Conservation (phyloP, 2,888 invertebrate genomes). For the Agapetus fuscipes region DNA sequence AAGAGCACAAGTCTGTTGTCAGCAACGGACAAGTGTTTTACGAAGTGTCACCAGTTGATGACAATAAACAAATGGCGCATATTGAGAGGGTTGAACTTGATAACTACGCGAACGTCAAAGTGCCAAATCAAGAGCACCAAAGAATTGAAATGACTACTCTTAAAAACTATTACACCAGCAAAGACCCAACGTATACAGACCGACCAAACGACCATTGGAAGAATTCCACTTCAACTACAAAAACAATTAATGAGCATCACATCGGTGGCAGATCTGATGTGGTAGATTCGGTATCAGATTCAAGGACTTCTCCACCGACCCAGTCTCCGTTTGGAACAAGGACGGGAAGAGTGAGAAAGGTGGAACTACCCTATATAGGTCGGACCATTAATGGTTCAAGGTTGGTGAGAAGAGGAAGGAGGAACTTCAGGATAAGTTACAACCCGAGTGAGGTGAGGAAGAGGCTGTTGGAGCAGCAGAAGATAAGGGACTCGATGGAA, state of each 20-base stretch:
- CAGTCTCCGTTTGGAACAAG: constrained; percentile 14
- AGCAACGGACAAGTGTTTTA: constrained; percentile 40
- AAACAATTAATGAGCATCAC: too few species aligned
- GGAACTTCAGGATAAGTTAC: constrained; percentile 40
- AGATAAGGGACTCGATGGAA: constrained; percentile 21
- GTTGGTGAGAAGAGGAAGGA: constrained; percentile 37
- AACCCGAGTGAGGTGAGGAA: constrained; percentile 45
- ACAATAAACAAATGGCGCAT: constrained; percentile 11
- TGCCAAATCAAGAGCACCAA: background rate
- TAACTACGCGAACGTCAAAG: constrained; percentile 15
- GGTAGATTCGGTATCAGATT: background rate
- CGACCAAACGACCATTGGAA: background rate
- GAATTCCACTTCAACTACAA: background rate
- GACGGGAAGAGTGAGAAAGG: constrained; percentile 22
- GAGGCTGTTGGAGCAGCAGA: constrained; percentile 39
- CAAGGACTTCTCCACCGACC: background rate
- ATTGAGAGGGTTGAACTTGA: constrained; percentile 19
- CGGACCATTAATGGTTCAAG: constrained; percentile 36
- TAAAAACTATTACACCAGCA: too few species aligned
- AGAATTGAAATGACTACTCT: too few species aligned
- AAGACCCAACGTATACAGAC: too few species aligned
- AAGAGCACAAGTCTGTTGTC: constrained; percentile 35
- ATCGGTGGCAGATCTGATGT: background rate
- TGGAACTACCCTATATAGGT: constrained; percentile 23
- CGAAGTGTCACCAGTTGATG: constrained; percentile 37